These are phyloP conservation scores for Gymnarchus niloticus DNA, from an alignment of 2,113 vertebrate genomes.

Conservation along the genomic window DNA sequence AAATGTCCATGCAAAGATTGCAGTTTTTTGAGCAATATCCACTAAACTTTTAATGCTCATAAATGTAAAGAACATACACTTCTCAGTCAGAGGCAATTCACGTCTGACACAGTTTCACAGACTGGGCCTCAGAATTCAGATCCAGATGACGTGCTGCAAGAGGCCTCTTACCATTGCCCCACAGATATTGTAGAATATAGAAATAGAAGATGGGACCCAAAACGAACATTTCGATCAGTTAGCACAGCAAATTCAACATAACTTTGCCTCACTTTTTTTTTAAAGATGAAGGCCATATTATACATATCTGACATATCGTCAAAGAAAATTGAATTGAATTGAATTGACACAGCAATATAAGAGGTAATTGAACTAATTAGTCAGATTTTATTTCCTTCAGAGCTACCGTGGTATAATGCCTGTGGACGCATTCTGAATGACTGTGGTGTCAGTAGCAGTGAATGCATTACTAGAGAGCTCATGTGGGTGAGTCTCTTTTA, in stretches of 20 bases:
- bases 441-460: not conserved
- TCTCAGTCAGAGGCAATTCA: not conserved
- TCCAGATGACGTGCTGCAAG: not conserved
- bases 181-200: not conserved
- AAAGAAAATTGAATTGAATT: not conserved
- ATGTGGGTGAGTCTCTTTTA: not conserved
- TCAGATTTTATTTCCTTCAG: not conserved
- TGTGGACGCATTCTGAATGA: not conserved
- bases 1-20: not conserved
- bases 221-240: not conserved
- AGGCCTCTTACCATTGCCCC: not conserved
- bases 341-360: not conserved
- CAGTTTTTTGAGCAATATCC: conserved; percentile 10
- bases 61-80: not conserved
- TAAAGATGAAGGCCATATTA: not conserved
- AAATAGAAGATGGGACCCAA: not conserved
- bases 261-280: not conserved
- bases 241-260: not conserved
- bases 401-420: not conserved
- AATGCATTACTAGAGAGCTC: not conserved
- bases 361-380: conserved; percentile 10
- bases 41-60: conserved; percentile 11
- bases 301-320: not conserved
- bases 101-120: not conserved
- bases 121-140: not conserved